Conservation (phyloP, 2,113 vertebrate species). For the Cinclus cinclus region DNA sequence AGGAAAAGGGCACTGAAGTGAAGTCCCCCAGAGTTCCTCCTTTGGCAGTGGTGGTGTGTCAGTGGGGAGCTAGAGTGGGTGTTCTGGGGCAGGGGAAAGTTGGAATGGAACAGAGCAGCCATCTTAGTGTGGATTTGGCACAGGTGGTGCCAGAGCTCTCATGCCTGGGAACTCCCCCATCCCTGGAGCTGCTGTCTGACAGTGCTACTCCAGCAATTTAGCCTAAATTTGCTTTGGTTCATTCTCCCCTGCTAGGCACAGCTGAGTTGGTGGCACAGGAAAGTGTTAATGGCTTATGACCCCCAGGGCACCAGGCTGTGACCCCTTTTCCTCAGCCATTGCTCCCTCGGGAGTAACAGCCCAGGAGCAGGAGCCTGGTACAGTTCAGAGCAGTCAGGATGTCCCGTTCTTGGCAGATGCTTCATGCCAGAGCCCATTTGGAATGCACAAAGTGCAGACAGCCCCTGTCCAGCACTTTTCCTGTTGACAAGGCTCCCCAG, state of each 20-base stretch:
- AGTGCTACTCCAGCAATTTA: background rate
- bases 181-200: background rate
- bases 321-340: background rate
- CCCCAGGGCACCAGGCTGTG: background rate
- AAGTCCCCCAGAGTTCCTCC: background rate
- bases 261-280: background rate
- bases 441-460: background rate
- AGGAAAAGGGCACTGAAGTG: background rate
- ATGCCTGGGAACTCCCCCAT: background rate
- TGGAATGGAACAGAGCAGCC: background rate
- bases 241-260: background rate
- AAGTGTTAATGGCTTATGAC: background rate
- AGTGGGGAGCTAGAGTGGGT: background rate
- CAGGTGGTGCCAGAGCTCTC: background rate
- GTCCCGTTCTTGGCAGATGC: background rate
- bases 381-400: background rate
- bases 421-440: background rate
- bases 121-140: background rate
- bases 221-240: background rate
- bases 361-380: background rate
- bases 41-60: background rate
- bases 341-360: background rate
- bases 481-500: background rate
- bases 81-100: too few species aligned
- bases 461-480: background rate